Conservation (phyloP, 2,113 vertebrate genomes). For the Neolamprologus falcicula region DNA sequence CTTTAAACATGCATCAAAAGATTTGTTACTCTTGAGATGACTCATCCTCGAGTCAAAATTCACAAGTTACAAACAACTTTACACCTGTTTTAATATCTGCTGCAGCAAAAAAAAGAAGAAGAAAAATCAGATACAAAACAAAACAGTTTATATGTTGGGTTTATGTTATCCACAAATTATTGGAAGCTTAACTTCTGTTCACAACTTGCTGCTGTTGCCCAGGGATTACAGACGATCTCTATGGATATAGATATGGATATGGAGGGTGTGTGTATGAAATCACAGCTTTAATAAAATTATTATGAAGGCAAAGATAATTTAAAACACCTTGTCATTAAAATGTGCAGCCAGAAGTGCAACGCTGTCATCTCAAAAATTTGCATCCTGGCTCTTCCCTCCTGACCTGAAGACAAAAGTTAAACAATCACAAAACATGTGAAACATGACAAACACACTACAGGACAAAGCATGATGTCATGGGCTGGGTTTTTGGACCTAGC, state of each 20-base stretch:
- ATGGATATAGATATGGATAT: background rate
- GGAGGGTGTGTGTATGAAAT: background rate
- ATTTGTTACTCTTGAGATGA: background rate
- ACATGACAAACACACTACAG: background rate
- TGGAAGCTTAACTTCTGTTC: background rate
- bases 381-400: slow-evolving; percentile 79
- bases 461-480: background rate
- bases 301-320: background rate
- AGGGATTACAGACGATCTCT: background rate
- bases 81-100: too few relatives aligned
- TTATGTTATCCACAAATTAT: background rate
- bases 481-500: background rate
- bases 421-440: background rate
- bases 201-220: background rate
- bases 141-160: background rate
- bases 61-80: background rate
- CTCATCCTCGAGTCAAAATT: background rate
- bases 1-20: background rate
- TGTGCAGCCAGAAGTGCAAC: background rate
- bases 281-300: background rate
- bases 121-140: background rate
- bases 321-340: background rate
- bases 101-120: background rate
- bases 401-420: slow-evolving; percentile 53
- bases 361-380: background rate